Evolutionary conservation across 2,113 vertebrate genomes (phyloP), one percentile per base, ranked within the genome.

Genomic region (Triplophysa siluroides): DNA sequence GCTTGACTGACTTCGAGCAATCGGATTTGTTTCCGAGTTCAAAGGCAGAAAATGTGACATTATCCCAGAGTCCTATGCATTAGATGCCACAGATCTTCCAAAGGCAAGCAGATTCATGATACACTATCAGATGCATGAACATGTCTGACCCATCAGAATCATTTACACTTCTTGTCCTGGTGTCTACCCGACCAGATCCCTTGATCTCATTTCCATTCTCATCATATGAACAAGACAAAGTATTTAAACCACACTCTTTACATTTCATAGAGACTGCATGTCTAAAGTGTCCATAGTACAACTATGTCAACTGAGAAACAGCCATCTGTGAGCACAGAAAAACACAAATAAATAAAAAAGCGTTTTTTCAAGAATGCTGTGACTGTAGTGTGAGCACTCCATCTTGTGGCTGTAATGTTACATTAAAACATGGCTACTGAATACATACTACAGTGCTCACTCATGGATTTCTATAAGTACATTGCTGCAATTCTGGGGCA

Each of bases 41-140:
- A 61, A 69, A 63, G 62, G 43, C 58, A 79, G 71, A 76, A 63
- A 79, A 68, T 33, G n/a, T 65, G 50, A 80, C 23, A 29, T 54
- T 18, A 21, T 63, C 78, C 54, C 76, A 79, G 24, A 29, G 26
- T 73, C 19, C 11, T 12, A n/a, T 41, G 24, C 70, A 72, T 41
- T 73, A 58, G 19, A n/a, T 21, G 19, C n/a, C 70, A 73, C n/a
- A 11, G 16, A 52, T 52, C 2, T n/a, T 29, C 43, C 67, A 69
- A 69, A 69, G 14, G 13, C 4, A 52, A 33, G 68, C 47, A 19
- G 24, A 71, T 52, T 19, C 29, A 71, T 33, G 24, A 58, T n/a
- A 19, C 5, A 9, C 18, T 10, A 21, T n/a, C 9, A 21, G 19
- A 68, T 9, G 66, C 66, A 47, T 16, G 41, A 24, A n/a, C 54